phyloP scores from a whole-genome alignment of 1,140 invertebrate species.

The Linepithema humile region DNA sequence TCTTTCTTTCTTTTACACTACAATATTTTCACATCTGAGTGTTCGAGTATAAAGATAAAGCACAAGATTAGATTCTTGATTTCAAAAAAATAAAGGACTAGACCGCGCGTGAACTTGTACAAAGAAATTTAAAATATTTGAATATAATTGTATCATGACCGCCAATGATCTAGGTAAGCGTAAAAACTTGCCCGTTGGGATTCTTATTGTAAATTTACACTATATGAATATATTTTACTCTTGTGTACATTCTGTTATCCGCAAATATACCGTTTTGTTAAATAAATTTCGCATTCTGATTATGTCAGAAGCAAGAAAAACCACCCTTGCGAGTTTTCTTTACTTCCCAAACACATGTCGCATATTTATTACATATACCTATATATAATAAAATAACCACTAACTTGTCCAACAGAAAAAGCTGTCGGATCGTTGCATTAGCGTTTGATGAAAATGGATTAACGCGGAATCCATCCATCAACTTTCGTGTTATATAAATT shows the following conservation, averaged over 20 bases:
- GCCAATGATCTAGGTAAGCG: slow-evolving; percentile 10
- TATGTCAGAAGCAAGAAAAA: slow-evolving; percentile 12
- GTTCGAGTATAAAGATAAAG: neutral
- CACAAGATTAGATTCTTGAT: neutral
- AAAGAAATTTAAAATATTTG: slow-evolving; percentile 21
- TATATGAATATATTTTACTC: slow-evolving; percentile 42
- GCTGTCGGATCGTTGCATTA: neutral
- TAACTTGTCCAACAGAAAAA: neutral
- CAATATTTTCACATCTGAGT: neutral
- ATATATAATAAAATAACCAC: neutral
- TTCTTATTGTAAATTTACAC: slow-evolving; percentile 55
- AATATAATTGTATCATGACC: slow-evolving; percentile 16
- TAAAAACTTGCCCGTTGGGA: slow-evolving; percentile 12
- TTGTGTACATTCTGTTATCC: slow-evolving; percentile 41
- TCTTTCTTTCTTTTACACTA: neutral
- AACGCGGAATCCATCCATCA: neutral
- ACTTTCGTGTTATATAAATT: neutral
- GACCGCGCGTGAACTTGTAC: slow-evolving; percentile 1
- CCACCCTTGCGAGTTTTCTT: neutral
- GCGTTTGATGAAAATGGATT: neutral
- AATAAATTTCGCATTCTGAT: slow-evolving; percentile 44
- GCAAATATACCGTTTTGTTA: slow-evolving; percentile 27
- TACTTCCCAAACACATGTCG: neutral
- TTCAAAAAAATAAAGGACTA: neutral
- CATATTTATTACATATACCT: neutral